phyloP scores from a whole-genome alignment of 2,113 vertebrate genomes.

The Archocentrus centrarchus region DNA sequence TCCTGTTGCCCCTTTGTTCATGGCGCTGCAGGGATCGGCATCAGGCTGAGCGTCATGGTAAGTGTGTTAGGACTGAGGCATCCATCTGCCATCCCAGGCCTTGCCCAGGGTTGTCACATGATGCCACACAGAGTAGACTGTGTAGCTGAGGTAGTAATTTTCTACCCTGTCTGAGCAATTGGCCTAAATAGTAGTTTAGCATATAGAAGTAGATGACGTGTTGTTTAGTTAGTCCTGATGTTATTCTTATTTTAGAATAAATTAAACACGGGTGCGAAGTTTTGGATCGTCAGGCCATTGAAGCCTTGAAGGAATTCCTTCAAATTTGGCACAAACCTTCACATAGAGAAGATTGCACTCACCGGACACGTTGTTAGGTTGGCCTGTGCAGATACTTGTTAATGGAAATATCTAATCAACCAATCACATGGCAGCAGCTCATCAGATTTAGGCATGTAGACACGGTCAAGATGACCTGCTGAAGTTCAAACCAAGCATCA shows the following conservation, averaged over 20 bases:
- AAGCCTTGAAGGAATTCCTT: not conserved
- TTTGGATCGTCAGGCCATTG: not conserved
- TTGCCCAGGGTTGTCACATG: conserved; percentile 37
- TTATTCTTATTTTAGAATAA: not conserved
- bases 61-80: conserved; percentile 57
- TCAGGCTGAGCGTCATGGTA: conserved; percentile 71
- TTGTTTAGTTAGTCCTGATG: conserved; percentile 21
- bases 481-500: not conserved
- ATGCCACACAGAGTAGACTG: conserved; percentile 19
- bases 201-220: conserved; percentile 4
- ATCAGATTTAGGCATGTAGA: not conserved
- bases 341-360: not conserved
- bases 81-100: conserved; percentile 36
- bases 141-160: conserved; percentile 31
- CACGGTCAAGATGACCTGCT: not conserved
- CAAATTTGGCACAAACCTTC: not conserved
- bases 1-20: conserved; percentile 55
- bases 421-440: not conserved
- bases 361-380: not conserved
- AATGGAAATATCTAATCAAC: conserved; percentile 2
- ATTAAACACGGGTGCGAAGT: not conserved
- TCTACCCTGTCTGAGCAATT: not conserved
- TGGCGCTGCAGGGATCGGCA: conserved; percentile 68
- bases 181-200: not conserved
- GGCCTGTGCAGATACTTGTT: not conserved